Base-by-base conservation (phyloP, 2,888 invertebrate species). In the Hirtodrosophila duncani region DNA sequence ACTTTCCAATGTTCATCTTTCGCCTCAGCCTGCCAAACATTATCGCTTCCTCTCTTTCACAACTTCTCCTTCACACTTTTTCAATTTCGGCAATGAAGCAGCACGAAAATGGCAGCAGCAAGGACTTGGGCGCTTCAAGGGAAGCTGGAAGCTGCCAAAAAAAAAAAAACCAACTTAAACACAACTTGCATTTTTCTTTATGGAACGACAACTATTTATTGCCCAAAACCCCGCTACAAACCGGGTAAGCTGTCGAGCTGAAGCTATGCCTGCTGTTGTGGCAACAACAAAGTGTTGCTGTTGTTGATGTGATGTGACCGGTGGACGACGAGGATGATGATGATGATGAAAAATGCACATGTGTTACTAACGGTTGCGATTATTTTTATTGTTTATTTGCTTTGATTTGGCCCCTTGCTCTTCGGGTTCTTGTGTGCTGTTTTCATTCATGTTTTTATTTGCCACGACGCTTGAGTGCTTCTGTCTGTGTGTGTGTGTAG, bases 351-450 rank as follows among this genome's bases (percentile, higher is more conserved):
- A 69, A 72, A 72, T 75, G 72, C 80, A 80, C 75, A 77, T 80
- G 68, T 80, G 75, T 65, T 77, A 42, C 74, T 77, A 77, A 77
- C 74, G 74, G 68, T 57, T 63, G 6, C 80, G 72, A 77, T 77
- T 80, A 75, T 69, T 77, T 77, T 77, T 80, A 77, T 77, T 80
- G 69, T 77, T 77, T 77, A 80, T 77, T 77, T 77, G 72, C 77
- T 79, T 75, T 74, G 72, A 74, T 74, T 72, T 64, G 57, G 57
- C 55, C 52, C 59, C 59, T 18, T 24, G 43, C 33, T 52, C 53
- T 46, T 61, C n/a, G n/a, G n/a, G n/a, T n/a, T n/a, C n/a, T 17
- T 68, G 31, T 57, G 50, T 52, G 50, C 46, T 61, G 43, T 61
- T 63, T 45, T 48, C 56, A 30, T 75, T 75, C 62, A 60, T 74